A percentile compares a stretch with the other conserved stretches of the same genome.
Evolutionary conservation across 2,113 vertebrate genomes (phyloP).

Genomic region (Semicossyphus pulcher): DNA sequence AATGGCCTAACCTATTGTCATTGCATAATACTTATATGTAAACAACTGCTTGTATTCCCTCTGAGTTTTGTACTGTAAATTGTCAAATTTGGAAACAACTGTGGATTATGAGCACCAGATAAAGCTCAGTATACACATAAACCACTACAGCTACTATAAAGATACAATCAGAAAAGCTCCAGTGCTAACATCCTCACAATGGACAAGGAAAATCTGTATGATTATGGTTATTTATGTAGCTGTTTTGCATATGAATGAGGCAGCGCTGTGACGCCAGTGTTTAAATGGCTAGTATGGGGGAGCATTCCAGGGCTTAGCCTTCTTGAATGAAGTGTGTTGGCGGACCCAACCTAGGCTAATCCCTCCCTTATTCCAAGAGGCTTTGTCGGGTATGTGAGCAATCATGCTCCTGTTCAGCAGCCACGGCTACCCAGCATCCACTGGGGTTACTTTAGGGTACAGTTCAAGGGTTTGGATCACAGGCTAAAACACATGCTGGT

Average conservation of each 20-base stretch:
- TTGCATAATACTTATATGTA: not conserved
- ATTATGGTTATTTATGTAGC: constrained; percentile 35
- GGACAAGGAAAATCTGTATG: not conserved
- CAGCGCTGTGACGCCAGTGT: constrained; percentile 36
- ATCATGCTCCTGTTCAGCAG: constrained; percentile 66
- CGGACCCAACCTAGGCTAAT: constrained; percentile 70
- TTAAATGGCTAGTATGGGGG: constrained; percentile 51
- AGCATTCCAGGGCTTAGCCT: constrained; percentile 75
- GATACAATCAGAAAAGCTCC: not conserved
- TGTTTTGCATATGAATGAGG: constrained; percentile 42
- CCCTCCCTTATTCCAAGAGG: constrained; percentile 73
- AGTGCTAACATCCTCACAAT: not conserved
- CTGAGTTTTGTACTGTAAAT: not conserved
- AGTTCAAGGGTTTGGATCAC: constrained; percentile 54
- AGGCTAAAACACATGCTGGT: constrained; percentile 5
- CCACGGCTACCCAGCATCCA: constrained; percentile 46
- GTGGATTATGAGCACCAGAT: not conserved
- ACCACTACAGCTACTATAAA: not conserved
- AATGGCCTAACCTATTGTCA: not conserved
- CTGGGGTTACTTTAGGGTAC: constrained; percentile 42
- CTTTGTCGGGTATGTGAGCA: constrained; percentile 78
- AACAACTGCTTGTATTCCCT: not conserved
- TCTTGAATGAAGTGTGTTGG: constrained; percentile 70
- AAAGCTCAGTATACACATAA: not conserved
- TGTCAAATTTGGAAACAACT: not conserved